A percentile compares a stretch with the other conserved stretches of the same genome.
phyloP scores from a whole-genome alignment of 2,888 invertebrate species.

The Leptothorax acervorum region DNA sequence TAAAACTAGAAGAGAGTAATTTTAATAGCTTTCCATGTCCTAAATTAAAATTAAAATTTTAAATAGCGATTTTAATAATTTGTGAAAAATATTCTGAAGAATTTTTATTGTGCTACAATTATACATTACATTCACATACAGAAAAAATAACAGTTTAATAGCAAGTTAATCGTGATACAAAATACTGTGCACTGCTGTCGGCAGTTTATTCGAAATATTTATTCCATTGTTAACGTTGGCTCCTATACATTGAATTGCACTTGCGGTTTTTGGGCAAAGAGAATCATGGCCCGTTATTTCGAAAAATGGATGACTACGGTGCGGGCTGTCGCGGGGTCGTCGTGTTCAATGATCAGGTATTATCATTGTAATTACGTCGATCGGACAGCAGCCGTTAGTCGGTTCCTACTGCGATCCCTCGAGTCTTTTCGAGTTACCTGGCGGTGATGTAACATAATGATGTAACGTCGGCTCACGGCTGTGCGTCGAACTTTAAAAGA shows the following conservation, averaged over 20 bases:
- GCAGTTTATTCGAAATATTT: conserved; percentile 17
- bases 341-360: conserved; percentile 69
- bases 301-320: conserved; percentile 10
- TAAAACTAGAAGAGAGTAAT: too few species aligned
- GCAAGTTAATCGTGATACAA: not conserved
- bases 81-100: not conserved
- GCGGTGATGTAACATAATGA: conserved; percentile 47
- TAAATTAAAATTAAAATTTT: conserved; percentile 21
- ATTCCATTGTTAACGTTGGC: not conserved
- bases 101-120: conserved; percentile 1
- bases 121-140: not conserved
- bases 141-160: not conserved
- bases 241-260: conserved; percentile 9
- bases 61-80: not conserved
- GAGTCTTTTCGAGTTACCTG: conserved; percentile 40
- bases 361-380: conserved; percentile 73
- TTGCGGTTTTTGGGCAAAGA: conserved; percentile 14
- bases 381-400: conserved; percentile 58
- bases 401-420: conserved; percentile 40
- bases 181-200: not conserved
- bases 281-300: conserved; percentile 18
- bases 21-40: not conserved
- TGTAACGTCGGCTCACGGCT: conserved; percentile 32
- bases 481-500: conserved; percentile 45
- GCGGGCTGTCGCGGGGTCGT: conserved; percentile 64